Conservation (phyloP, 2,113 vertebrate species). For the Nothoprocta perdicaria region DNA sequence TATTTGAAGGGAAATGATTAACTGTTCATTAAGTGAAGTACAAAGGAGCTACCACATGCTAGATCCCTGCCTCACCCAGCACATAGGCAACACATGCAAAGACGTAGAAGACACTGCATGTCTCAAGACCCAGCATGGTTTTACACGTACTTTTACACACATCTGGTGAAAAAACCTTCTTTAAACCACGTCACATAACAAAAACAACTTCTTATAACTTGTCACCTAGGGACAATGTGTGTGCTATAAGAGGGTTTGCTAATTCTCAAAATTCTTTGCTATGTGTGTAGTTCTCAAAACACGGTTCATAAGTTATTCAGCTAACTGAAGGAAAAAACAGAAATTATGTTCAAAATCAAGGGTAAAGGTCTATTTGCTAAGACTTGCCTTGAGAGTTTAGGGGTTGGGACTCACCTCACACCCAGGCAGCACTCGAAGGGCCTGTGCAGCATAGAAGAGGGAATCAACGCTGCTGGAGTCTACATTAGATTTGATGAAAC, state of each 20-base stretch:
- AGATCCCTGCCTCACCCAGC: neutral
- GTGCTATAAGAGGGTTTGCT: neutral
- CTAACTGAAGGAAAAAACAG: neutral
- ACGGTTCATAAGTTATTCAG: neutral
- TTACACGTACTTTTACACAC: neutral
- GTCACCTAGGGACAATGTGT: neutral
- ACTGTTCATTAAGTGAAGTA: neutral
- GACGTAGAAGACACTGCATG: too few relatives aligned
- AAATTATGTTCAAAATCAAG: neutral
- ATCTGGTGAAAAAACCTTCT: neutral
- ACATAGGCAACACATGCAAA: neutral
- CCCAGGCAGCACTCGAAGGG: conserved; percentile 86
- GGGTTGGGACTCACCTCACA: conserved; percentile 86
- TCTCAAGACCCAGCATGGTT: neutral
- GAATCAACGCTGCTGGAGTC: conserved; percentile 90
- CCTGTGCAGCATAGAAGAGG: conserved; percentile 91
- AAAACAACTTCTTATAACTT: neutral
- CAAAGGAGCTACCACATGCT: neutral
- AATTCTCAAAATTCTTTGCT: neutral
- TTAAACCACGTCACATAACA: too few relatives aligned
- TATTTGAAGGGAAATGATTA: neutral
- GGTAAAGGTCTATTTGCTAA: neutral
- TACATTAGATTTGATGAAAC: conserved; percentile 88
- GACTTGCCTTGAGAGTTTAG: neutral
- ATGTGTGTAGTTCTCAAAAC: accelerated